Evolutionary conservation across 2,113 vertebrate species (phyloP), one percentile per base, ranked within the genome.

Genomic region (Forbesichthys agassizii): DNA sequence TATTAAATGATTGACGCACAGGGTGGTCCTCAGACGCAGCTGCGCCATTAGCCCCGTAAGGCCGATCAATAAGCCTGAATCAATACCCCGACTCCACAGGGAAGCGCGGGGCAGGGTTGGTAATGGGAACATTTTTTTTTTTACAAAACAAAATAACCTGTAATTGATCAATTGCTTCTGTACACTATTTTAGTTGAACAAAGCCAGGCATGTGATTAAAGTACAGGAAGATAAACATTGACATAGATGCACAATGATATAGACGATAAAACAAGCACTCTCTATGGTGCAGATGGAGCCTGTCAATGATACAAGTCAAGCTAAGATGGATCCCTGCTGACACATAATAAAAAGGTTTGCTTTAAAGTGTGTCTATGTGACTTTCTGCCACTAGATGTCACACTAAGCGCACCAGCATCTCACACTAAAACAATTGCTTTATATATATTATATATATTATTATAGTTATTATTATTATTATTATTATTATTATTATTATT

Each of bases 21-120:
- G 36, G 11, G 4, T 73, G 71, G 72, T 77, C 62, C 63, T 9
- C 5, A 56, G 73, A 64, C 67, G 20, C 88, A 88, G 85, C 83
- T 88, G 86, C 63, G 49, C 60, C 54, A 20, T 1, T 16, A 64
- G 53, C 71, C 55, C 65, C 27, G 48, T 33, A 49, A 36, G 54
- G 51, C 55, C n/a, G 27, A 86, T 88, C 80, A 85, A 86, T 80
- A 80, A 65, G 71, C 64, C 74, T 72, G 67, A 73, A 86, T 89
- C 80, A 77, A 82, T 89, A 80, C 11, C 73, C 81, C 20, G 42
- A 74, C 64, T 66, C 75, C 64, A 73, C 60, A 57, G 74, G 75
- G 56, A 66, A 69, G 62, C 27, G 54, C 36, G 48, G 3, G 12
- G 9, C 14, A 56, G 49, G 64, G 52, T 18, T 4, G n/a, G 3